Conservation (phyloP, 1,140 invertebrate species). For the Laodelphax striatellus region DNA sequence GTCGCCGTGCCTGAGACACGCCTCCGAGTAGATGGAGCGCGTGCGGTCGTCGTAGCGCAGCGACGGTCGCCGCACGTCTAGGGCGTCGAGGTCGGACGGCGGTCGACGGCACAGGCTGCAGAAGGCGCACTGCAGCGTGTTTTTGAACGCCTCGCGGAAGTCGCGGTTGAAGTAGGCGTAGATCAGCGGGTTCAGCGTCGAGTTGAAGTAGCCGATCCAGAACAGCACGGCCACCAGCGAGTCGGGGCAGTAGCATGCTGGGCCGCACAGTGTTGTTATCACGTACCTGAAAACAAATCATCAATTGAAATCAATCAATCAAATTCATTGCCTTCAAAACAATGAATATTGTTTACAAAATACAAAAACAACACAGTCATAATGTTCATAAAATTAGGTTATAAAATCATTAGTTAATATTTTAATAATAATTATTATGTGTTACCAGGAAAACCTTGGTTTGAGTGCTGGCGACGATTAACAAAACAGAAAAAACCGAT, state of each 20-base stretch:
- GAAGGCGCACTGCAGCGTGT: constrained; percentile 80
- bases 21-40: constrained; percentile 59
- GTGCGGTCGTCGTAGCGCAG: constrained; percentile 58
- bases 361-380: too few relatives aligned
- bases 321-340: too few relatives aligned
- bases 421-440: too few relatives aligned
- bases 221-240: constrained; percentile 82
- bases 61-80: constrained; percentile 51
- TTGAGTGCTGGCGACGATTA: too few relatives aligned
- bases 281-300: constrained; percentile 45
- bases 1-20: constrained; percentile 50
- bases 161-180: constrained; percentile 99
- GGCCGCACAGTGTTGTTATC: constrained; percentile 65
- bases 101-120: constrained; percentile 62
- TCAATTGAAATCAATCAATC: neutral
- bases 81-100: constrained; percentile 57
- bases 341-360: too few relatives aligned
- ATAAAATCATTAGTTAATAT: too few relatives aligned
- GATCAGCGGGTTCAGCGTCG: constrained; percentile 90
- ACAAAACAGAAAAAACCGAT: too few relatives aligned
- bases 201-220: constrained; percentile 99
- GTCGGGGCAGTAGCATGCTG: constrained; percentile 64
- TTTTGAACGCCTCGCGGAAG: constrained; percentile 94
- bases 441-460: too few relatives aligned
- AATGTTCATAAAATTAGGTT: too few relatives aligned